A percentile compares a stretch with the other conserved stretches of the same genome.
These are phyloP conservation scores for Salarias fasciatus DNA, from an alignment of 2,797 vertebrate genomes.

Conservation along the genomic window DNA sequence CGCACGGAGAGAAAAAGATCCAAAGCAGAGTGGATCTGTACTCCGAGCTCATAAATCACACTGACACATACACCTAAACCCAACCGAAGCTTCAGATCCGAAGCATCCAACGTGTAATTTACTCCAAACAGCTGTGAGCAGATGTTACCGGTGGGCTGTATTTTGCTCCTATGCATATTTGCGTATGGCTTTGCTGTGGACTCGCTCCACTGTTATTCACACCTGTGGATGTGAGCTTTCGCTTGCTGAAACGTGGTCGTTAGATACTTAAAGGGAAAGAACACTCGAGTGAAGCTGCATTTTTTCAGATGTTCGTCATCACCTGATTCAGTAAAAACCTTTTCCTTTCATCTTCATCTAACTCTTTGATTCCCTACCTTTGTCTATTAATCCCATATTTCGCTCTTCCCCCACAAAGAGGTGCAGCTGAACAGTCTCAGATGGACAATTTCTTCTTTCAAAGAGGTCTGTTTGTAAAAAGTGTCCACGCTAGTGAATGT, in stretches of 20 bases:
- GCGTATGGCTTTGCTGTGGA: not conserved
- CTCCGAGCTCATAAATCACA: conserved; percentile 50
- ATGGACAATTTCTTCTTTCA: conserved; percentile 19
- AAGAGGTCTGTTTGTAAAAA: conserved; percentile 6
- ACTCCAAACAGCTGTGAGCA: conserved; percentile 44
- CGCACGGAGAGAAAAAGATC: conserved; percentile 6
- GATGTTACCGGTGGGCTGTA: conserved; percentile 23
- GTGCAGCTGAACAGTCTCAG: conserved; percentile 21
- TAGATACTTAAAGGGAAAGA: too few species aligned
- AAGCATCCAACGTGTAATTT: conserved; percentile 34
- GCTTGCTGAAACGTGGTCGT: too few species aligned
- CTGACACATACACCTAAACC: conserved; percentile 14
- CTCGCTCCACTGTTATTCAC: too few species aligned
- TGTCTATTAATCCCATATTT: conserved; percentile 32
- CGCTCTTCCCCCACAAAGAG: conserved; percentile 4
- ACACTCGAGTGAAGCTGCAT: not conserved
- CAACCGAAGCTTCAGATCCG: conserved; percentile 34
- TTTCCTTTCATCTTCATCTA: conserved; percentile 25
- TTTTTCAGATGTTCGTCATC: conserved; percentile 6
- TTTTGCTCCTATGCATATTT: conserved; percentile 11
- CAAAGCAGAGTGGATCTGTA: conserved; percentile 10
- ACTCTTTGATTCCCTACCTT: conserved; percentile 30
- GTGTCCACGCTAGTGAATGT: conserved; percentile 8
- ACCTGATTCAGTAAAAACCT: not conserved
- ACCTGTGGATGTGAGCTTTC: too few species aligned